These are phyloP conservation scores for Oncorhynchus masou DNA, from an alignment of 2,113 vertebrate genomes.

Conservation along the genomic window DNA sequence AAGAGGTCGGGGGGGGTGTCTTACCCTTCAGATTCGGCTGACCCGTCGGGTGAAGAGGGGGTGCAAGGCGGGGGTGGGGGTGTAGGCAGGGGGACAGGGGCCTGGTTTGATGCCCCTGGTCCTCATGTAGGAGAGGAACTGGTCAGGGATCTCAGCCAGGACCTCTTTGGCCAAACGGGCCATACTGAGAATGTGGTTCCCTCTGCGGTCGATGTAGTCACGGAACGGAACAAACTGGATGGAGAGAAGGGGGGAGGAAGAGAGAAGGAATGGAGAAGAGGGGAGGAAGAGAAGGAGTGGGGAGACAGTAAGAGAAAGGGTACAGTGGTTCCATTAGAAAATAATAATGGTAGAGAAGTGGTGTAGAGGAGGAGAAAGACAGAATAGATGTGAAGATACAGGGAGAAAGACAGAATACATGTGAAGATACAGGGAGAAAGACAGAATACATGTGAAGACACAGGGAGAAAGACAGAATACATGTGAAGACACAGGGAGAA, in stretches of 20 bases:
- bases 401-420: background rate
- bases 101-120: slow-evolving; percentile 94
- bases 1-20: background rate
- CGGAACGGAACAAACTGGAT: slow-evolving; percentile 96
- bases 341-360: too few species aligned
- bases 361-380: background rate
- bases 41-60: slow-evolving; percentile 72
- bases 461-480: background rate
- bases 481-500: background rate
- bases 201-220: slow-evolving; percentile 92
- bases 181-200: slow-evolving; percentile 96
- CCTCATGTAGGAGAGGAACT: slow-evolving; percentile 96
- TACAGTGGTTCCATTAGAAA: background rate
- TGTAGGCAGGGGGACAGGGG: slow-evolving; percentile 85
- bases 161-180: slow-evolving; percentile 95
- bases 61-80: slow-evolving; percentile 74
- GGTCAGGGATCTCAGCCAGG: slow-evolving; percentile 94
- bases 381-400: background rate
- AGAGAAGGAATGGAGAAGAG: background rate
- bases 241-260: background rate
- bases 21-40: slow-evolving; percentile 56
- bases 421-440: background rate
- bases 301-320: background rate
- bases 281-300: background rate
- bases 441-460: background rate